Evolutionary conservation across 2,797 vertebrate genomes (phyloP).

Genomic region (Rhinophrynus dorsalis): DNA sequence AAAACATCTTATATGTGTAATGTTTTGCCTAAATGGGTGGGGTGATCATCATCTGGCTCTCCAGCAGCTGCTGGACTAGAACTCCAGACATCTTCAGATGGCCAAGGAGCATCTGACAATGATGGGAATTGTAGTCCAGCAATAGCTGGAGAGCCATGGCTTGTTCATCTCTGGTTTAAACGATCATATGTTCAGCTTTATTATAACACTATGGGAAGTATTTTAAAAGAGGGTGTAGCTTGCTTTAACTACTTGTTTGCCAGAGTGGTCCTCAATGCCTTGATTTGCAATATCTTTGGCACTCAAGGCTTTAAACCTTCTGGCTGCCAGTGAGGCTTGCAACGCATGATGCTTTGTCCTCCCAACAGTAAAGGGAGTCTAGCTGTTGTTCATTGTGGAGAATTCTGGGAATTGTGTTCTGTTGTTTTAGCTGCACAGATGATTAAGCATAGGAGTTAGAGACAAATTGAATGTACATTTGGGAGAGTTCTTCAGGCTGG

Average conservation of each 20-base stretch:
- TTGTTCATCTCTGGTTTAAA: too few species aligned
- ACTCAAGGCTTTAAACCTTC: not conserved
- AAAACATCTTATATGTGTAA: not conserved
- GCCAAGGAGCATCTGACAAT: too few species aligned
- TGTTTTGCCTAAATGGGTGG: too few species aligned
- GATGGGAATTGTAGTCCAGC: too few species aligned
- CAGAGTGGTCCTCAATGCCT: not conserved
- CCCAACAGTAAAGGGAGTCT: not conserved
- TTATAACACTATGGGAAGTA: not conserved
- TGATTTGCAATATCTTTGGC: not conserved
- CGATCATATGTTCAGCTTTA: slow-evolving; percentile 4
- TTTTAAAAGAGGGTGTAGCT: slow-evolving; percentile 10
- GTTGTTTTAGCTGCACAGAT: slow-evolving; percentile 26
- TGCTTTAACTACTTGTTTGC: slow-evolving; percentile 6
- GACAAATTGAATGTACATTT: slow-evolving; percentile 45
- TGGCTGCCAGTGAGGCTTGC: slow-evolving; percentile 3
- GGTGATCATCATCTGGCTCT: too few species aligned
- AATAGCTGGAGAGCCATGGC: too few species aligned
- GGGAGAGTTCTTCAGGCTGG: slow-evolving; percentile 24
- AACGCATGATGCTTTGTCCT: slow-evolving; percentile 9
- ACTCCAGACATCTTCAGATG: too few species aligned
- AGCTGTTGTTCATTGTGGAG: not conserved
- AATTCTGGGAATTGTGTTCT: slow-evolving; percentile 1
- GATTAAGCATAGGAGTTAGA: slow-evolving; percentile 24
- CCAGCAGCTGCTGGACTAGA: too few species aligned